Percentiles rank a stretch among this genome's conserved stretches.
phyloP scores from a whole-genome alignment of 35 echinoderm and acorn worm species.

The Apostichopus californicus region DNA sequence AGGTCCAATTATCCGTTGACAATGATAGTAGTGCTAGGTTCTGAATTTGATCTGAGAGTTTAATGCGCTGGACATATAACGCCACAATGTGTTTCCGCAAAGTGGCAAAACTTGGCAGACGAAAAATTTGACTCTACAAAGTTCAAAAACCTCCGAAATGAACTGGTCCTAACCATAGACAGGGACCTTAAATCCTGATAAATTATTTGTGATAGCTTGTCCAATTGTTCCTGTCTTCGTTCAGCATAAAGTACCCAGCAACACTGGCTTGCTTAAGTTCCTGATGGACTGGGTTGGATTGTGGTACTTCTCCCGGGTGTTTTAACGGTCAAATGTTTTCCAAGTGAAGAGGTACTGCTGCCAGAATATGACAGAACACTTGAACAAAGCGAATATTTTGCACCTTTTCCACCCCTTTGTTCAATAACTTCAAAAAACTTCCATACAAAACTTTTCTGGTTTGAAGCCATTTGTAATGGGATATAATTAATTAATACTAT shows the following conservation, averaged over 20 bases:
- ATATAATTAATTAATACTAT: too few relatives aligned
- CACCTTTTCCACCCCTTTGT: not conserved
- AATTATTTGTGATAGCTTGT: not conserved
- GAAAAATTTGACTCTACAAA: constrained; percentile 30
- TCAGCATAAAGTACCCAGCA: not conserved
- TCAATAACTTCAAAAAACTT: constrained; percentile 1
- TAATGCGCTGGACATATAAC: constrained; percentile 15
- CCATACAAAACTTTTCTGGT: not conserved
- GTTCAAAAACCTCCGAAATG: constrained; percentile 11
- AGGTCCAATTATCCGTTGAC: constrained; percentile 49
- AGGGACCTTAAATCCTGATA: not conserved
- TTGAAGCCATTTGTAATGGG: not conserved
- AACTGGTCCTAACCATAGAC: not conserved
- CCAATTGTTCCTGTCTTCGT: not conserved
- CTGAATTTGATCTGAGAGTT: not conserved
- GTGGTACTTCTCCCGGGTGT: not conserved
- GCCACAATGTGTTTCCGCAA: not conserved
- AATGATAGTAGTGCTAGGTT: not conserved
- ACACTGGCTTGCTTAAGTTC: not conserved
- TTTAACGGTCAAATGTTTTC: not conserved
- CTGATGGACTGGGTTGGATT: not conserved
- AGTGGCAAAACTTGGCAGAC: not conserved
- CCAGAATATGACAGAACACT: constrained; percentile 29
- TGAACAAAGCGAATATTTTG: not conserved
- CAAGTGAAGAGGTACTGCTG: constrained; percentile 9